Evolutionary conservation across 1,140 invertebrate genomes (phyloP).

Genomic region (Leguminivora glycinivorella): DNA sequence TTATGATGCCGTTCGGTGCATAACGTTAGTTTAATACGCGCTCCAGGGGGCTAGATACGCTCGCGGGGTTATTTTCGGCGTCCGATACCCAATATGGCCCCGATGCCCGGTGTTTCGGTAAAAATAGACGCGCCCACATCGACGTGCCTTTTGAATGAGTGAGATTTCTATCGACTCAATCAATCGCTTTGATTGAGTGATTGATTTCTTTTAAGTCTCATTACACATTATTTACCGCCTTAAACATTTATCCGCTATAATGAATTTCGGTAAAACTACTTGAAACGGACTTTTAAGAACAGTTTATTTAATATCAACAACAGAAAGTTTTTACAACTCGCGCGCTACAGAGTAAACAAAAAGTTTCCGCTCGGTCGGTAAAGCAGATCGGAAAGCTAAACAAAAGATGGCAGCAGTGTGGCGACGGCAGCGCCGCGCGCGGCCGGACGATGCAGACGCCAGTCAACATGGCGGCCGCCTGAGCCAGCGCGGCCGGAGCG

Average conservation of each 20-base stretch:
- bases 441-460: constrained; percentile 57
- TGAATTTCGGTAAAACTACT: not conserved
- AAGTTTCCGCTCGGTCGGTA: constrained; percentile 51
- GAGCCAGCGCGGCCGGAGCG: constrained; percentile 80
- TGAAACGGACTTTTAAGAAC: not conserved
- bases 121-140: constrained; percentile 59
- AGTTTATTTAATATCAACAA: constrained; percentile 10
- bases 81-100: constrained; percentile 72
- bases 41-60: constrained; percentile 47
- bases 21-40: constrained; percentile 38
- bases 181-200: constrained; percentile 6
- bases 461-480: constrained; percentile 77
- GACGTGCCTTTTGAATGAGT: constrained; percentile 30
- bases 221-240: not conserved
- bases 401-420: constrained; percentile 54
- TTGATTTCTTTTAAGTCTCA: not conserved
- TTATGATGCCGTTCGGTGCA: constrained; percentile 12
- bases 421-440: constrained; percentile 71
- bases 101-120: constrained; percentile 70
- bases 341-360: constrained; percentile 43
- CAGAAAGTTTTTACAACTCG: constrained; percentile 47
- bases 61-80: constrained; percentile 63
- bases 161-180: not conserved
- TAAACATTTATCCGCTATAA: not conserved
- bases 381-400: constrained; percentile 56